Percentiles rank a stretch among this genome's conserved stretches.
phyloP scores from a whole-genome alignment of 2,797 vertebrate species.

The Sebastiscus tertius region DNA sequence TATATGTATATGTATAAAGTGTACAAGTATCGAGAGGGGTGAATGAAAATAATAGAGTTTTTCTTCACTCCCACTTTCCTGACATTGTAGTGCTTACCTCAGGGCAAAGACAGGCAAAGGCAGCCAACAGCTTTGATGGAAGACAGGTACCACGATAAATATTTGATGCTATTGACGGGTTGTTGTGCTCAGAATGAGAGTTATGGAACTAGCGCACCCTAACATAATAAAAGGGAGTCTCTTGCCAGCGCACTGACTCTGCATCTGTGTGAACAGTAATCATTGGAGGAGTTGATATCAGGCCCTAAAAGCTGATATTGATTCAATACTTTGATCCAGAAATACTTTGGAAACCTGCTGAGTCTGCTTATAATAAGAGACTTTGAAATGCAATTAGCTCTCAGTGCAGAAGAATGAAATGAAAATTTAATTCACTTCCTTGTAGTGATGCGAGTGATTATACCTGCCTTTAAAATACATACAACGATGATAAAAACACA shows the following conservation, averaged over 20 bases:
- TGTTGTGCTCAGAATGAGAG: conserved; percentile 65
- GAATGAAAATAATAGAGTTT: conserved; percentile 65
- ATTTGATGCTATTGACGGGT: conserved; percentile 84
- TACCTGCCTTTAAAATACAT: not conserved
- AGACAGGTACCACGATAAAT: conserved; percentile 84
- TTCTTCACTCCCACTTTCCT: conserved; percentile 53
- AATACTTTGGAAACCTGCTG: conserved; percentile 19
- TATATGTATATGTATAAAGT: conserved; percentile 17
- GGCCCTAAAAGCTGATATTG: conserved; percentile 33
- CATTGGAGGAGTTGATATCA: conserved; percentile 6
- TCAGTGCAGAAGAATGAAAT: not conserved
- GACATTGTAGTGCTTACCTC: conserved; percentile 69
- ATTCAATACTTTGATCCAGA: conserved; percentile 27
- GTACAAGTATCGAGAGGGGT: conserved; percentile 26
- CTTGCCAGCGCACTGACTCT: conserved; percentile 14
- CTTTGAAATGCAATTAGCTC: conserved; percentile 25
- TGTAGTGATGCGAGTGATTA: not conserved
- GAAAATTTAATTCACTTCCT: not conserved
- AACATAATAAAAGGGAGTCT: conserved; percentile 48
- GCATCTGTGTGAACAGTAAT: conserved; percentile 23
- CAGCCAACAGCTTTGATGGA: conserved; percentile 81
- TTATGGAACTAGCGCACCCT: conserved; percentile 23
- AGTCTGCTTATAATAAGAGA: not conserved
- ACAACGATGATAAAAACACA: not conserved
- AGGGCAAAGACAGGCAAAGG: conserved; percentile 73